Base-by-base conservation (phyloP, 2,797 vertebrate species). In the Naso thynnoides region DNA sequence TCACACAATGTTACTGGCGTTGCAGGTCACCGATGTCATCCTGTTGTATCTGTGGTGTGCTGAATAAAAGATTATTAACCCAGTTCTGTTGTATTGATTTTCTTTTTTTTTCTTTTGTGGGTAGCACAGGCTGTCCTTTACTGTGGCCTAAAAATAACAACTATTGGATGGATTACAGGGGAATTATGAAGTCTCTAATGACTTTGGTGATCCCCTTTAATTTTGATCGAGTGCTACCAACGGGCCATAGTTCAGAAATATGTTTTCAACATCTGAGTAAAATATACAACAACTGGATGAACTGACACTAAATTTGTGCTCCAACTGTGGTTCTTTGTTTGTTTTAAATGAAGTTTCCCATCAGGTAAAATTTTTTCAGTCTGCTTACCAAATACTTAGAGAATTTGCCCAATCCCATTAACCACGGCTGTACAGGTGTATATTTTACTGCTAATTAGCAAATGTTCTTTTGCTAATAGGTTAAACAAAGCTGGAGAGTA, bases 1-100 rank as follows among this genome's bases (percentile, higher is more conserved):
- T 53, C 23, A 33, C 58, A 52, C n/a, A 41, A 36, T 59, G 39
- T 70, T 58, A 27, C 54, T 84, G 68, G 19, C 24, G 3, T 77
- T 64, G 21, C 63, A 64, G 36, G 29, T 86, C 62, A 71, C 66
- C 31, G 23, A 27, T 87, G 70, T 88, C 47, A 26, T 70, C 62
- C 23, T 72, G 27, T 73, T 79, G 56, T 67, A 79, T 78, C 78
- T 79, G 84, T 90, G 78, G 70, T 83, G 63, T 88, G 70, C 83
- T 75, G 49, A 88, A 94, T 87, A 86, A 93, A 93, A 92, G 65
- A 36, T 1, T 31, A 65, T 45, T 64, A 70, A 81, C 57, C 42
- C 11, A 23, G 53, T 19, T 10, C 8, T 45, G 21, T 54, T 52
- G 2, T 44, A 23, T 26, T n/a, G 1, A n/a, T 15, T 60, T 15